Conservation (phyloP, 2,797 vertebrate species). For the Decapterus maruadsi region DNA sequence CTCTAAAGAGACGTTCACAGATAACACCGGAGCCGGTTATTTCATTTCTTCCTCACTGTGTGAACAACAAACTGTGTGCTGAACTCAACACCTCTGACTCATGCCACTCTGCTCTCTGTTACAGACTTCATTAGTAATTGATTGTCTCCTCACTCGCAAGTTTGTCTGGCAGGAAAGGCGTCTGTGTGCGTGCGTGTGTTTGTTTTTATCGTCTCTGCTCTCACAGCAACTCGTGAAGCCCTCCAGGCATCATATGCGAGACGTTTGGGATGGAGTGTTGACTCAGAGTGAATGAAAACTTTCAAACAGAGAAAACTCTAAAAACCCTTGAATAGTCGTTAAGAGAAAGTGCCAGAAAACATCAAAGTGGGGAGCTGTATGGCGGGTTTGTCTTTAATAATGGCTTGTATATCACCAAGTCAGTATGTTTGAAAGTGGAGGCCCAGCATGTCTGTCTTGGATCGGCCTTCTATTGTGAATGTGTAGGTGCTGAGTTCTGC, state of each 20-base stretch:
- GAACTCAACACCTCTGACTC: conserved; percentile 64
- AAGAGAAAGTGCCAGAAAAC: conserved; percentile 4
- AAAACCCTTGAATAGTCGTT: conserved; percentile 5
- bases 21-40: conserved; percentile 33
- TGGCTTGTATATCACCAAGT: conserved; percentile 5
- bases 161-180: conserved; percentile 33
- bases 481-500: conserved; percentile 46
- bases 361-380: conserved; percentile 13
- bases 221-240: conserved; percentile 15
- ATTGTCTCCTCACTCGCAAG: conserved; percentile 47
- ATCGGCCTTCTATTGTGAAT: conserved; percentile 20
- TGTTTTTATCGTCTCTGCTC: conserved; percentile 41
- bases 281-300: background rate
- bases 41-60: conserved; percentile 30
- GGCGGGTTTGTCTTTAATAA: conserved; percentile 15
- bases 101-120: conserved; percentile 52
- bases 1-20: conserved; percentile 15
- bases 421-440: conserved; percentile 22
- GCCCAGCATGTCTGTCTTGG: conserved; percentile 13
- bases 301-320: conserved; percentile 16
- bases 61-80: conserved; percentile 41
- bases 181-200: conserved; percentile 5
- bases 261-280: background rate
- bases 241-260: background rate
- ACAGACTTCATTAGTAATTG: conserved; percentile 72